phyloP scores from a whole-genome alignment of 2,113 vertebrate species.

The Oncorhynchus keta region DNA sequence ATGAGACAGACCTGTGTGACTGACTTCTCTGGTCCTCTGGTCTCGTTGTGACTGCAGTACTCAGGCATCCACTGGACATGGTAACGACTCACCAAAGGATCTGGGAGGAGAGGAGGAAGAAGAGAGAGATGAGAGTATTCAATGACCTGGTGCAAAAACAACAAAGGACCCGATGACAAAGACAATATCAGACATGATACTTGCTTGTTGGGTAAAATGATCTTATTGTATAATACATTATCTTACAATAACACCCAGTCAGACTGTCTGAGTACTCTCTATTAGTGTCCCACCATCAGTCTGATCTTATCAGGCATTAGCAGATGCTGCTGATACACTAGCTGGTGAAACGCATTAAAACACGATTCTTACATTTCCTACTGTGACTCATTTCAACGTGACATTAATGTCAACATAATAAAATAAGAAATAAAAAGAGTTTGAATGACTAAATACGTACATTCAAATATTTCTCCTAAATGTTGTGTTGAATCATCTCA shows the following conservation, averaged over 20 bases:
- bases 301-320: constrained; percentile 20
- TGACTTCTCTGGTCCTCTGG: constrained; percentile 74
- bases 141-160: not conserved
- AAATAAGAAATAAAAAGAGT: not conserved
- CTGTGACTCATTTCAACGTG: not conserved
- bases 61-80: constrained; percentile 89
- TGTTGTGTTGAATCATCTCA: not conserved
- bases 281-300: not conserved
- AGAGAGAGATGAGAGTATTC: constrained; percentile 9
- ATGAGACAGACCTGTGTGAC: constrained; percentile 78
- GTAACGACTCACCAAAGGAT: constrained; percentile 75
- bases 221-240: constrained; percentile 35
- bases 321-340: too few relatives aligned
- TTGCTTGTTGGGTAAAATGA: constrained; percentile 24
- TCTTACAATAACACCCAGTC: constrained; percentile 26
- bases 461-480: constrained; percentile 8
- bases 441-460: not conserved
- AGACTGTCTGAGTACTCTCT: not conserved
- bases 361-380: constrained; percentile 10
- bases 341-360: constrained; percentile 8
- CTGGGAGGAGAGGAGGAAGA: constrained; percentile 52
- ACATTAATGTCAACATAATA: constrained; percentile 12
- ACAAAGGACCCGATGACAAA: not conserved
- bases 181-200: constrained; percentile 11
- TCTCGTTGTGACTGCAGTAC: constrained; percentile 85